Base-by-base conservation (phyloP, 2,113 vertebrate species). In the Crotalus helleri region DNA sequence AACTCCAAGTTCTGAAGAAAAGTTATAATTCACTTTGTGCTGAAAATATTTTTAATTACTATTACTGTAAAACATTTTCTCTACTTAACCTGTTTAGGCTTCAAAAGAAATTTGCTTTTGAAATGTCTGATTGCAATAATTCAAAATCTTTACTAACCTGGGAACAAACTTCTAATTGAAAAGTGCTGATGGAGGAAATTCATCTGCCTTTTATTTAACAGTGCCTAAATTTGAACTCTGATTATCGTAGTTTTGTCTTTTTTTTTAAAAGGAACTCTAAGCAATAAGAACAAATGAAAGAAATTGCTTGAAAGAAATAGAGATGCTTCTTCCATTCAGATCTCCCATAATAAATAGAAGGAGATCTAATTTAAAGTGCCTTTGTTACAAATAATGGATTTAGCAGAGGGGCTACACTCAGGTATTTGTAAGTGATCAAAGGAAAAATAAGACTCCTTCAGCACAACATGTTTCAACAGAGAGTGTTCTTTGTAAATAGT, bases 201-300 rank as follows among this genome's bases (percentile, higher is more conserved):
- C 95, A 85, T 85, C 94, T 17, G 94, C 97, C 6, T 96, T 97
- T 97, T 97, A 96, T 96, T 97, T 97, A 97, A 97, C 94, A 97
- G 95, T 97, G 91, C 88, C n/a, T 94, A 95, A 94, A 95, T 94
- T 95, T 94, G 93, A 95, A 95, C 81, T 93, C 95, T 94, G 95
- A 95, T 94, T 91, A 21, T 55, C 85, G 89, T 95, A 94, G 94
- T 95, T 95, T 94, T 89, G 54, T 93, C 95, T 95, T 95, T 94
- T 95, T 96, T 94, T 94, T 29, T 39, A 92, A 96, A 95, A 90
- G 93, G 94, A 74, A 92, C 91, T 49, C 8, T 85, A n/a, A 85
- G 90, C 74, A 90, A 87, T 93, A 64, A n/a, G 17, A 90, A 86
- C 13, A 39, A 53, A 92, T 97, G 96, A 97, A 97, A 96, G 92